Evolutionary conservation across 1,140 invertebrate genomes (phyloP), one percentile per base, ranked within the genome.

Genomic region (Camponotus pennsylvanicus): DNA sequence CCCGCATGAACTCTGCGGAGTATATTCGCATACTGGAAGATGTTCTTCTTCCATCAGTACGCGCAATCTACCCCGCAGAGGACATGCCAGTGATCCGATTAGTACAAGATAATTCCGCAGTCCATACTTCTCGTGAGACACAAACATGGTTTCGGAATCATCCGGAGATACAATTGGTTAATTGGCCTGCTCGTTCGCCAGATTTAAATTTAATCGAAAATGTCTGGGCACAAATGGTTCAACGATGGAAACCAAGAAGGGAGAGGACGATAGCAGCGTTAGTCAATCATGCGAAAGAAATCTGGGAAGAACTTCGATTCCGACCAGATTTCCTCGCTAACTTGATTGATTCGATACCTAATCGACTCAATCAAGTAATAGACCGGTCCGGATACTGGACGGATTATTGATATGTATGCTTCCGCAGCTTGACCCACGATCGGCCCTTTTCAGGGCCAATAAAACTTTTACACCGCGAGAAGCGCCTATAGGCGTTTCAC

Each of bases 131-230:
- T 13, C 13, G 15, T 18, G 32, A 64, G 37, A 64, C 34, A 37
- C 63, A 37, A 63, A 11, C 9, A 34, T 64, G 63, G 63, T 37
- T 64, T 37, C 34, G 34, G 63, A 64, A 64, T 66, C 34, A 66
- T 64, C 63, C 32, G 34, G 63, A 64, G 34, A 64, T 64, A 15
- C 63, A 37, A 7, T 69, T 57, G 15, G 32, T 86, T 11, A 63
- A 64, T 34, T 82, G 32, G 49, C 83, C 15, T 52, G 27, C 49
- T 69, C 63, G 63, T 64, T 64, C 63, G 7, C 63, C 63, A 64
- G 63, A 64, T 64, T 0, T 63, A 63, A 63, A 63, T 63, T 63
- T 63, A 27, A 27, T 27, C 27, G 27, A 27, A 27, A 27, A 27
- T 27, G 27, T 27, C 1, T 27, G 27, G 27, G 27, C 27, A 32